Evolutionary conservation across 2,113 vertebrate species (phyloP).

Genomic region (Pollimyrus isidori): DNA sequence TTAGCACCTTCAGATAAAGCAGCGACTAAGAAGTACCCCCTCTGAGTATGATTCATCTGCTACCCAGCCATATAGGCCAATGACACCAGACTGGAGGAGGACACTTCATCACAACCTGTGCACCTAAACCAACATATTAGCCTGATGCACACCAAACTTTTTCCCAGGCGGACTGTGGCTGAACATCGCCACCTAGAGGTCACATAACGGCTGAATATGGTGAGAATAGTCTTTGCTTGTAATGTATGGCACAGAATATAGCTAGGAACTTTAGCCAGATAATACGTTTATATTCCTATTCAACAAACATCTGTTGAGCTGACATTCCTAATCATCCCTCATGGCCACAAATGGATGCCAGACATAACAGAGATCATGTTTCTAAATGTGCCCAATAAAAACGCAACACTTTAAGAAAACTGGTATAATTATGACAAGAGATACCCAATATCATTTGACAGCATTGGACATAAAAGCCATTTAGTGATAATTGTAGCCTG

Average conservation of each 20-base stretch:
- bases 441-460: neutral
- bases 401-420: slow-evolving; percentile 10
- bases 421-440: slow-evolving; percentile 26
- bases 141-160: neutral
- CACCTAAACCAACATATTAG: neutral
- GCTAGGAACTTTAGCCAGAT: neutral
- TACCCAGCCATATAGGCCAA: neutral
- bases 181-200: neutral
- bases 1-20: neutral
- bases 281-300: slow-evolving; percentile 22
- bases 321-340: slow-evolving; percentile 29
- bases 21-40: neutral
- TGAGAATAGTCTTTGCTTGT: neutral
- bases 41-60: neutral
- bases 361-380: slow-evolving; percentile 17
- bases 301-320: slow-evolving; percentile 25
- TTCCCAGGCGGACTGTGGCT: neutral
- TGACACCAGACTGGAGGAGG: neutral
- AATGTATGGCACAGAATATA: neutral
- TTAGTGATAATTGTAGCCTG: slow-evolving; percentile 16
- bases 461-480: neutral
- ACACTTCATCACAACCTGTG: neutral
- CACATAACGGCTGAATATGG: neutral
- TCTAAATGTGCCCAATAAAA: slow-evolving; percentile 9
- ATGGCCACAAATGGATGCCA: neutral